These are phyloP conservation scores for Drosophila mojavensis DNA, from an alignment of 1,140 invertebrate genomes.

Conservation along the genomic window DNA sequence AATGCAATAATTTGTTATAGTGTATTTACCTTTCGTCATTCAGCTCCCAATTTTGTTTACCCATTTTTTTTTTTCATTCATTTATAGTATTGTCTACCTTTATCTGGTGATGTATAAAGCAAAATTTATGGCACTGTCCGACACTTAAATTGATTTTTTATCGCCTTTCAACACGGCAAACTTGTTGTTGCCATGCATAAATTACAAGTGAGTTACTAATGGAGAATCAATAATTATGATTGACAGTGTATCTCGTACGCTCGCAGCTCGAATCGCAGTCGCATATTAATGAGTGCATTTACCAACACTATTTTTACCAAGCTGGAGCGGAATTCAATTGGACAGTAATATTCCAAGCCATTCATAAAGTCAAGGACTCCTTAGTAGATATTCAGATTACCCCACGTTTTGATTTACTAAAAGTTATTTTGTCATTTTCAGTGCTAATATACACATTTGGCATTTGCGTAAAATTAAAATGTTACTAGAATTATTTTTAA, in stretches of 20 bases:
- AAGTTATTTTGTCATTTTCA: background rate
- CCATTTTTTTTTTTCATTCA: constrained; percentile 3
- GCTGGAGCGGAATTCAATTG: background rate
- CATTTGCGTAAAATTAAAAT: background rate
- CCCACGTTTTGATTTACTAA: background rate
- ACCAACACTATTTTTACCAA: constrained; percentile 40
- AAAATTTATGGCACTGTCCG: constrained; percentile 60
- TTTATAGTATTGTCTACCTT: constrained; percentile 21
- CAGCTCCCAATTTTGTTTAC: background rate
- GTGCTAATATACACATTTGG: background rate
- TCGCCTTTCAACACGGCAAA: constrained; percentile 74
- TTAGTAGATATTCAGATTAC: too few species aligned
- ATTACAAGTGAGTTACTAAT: constrained; percentile 61
- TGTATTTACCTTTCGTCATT: background rate
- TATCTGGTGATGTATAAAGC: constrained; percentile 24
- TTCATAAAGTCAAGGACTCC: too few species aligned
- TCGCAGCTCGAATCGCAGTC: constrained; percentile 14
- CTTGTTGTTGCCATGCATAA: constrained; percentile 56
- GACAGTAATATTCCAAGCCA: background rate
- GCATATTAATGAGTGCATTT: constrained; percentile 46
- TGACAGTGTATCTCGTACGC: constrained; percentile 54
- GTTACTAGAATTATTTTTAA: background rate
- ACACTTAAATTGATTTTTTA: constrained; percentile 78
- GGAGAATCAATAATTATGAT: constrained; percentile 80
- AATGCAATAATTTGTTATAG: too few species aligned